Percentiles rank a stretch among this genome's conserved stretches.
Evolutionary conservation across 2,888 invertebrate genomes (phyloP).

Genomic region (Rotaria macrura): DNA sequence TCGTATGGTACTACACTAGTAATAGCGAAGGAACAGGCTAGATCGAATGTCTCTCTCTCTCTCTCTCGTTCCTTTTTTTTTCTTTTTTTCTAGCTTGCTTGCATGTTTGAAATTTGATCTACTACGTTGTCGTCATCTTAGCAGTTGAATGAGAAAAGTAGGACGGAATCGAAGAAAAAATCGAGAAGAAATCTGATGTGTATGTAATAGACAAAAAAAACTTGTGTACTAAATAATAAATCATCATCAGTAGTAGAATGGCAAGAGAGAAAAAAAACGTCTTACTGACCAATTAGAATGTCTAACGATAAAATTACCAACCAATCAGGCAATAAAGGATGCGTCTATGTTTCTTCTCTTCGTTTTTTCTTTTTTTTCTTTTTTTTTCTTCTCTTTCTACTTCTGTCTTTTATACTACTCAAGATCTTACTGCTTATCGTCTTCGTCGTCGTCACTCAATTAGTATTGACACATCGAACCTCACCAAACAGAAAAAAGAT

Average conservation of each 20-base stretch:
- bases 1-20: not conserved
- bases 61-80: not conserved
- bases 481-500: not conserved
- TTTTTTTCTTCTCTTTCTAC: not conserved
- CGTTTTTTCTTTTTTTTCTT: not conserved
- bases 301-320: not conserved
- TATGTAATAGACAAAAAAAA: not conserved
- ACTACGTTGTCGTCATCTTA: conserved; percentile 4
- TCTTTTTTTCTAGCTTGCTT: not conserved
- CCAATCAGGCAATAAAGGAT: not conserved
- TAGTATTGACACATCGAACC: not conserved
- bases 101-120: not conserved
- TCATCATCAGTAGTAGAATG: not conserved
- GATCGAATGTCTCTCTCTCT: not conserved
- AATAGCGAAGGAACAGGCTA: not conserved
- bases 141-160: not conserved
- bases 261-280: not conserved
- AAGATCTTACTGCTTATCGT: not conserved
- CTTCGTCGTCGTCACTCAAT: not conserved
- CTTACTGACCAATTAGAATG: conserved; percentile 4
- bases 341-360: not conserved
- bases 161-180: not conserved
- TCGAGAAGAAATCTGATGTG: not conserved
- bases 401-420: not conserved
- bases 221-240: not conserved